Conservation (phyloP, 92 coral and sea anemone genomes). For the Actinernus sp. region DNA sequence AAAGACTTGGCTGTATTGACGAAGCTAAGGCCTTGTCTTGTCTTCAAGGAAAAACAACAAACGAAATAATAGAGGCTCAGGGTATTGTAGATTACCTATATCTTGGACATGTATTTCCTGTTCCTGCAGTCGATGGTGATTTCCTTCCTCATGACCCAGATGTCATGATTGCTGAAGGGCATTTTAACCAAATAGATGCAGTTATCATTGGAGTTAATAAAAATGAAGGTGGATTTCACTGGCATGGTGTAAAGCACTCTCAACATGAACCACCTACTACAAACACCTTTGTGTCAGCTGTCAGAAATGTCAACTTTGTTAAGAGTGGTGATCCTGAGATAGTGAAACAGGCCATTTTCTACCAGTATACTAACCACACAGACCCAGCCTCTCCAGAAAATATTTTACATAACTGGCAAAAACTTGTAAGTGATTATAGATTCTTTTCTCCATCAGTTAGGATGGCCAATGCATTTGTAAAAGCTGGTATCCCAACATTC, state of each 20-base stretch:
- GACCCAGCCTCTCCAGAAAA: constrained; percentile 25
- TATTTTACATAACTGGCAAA: constrained; percentile 20
- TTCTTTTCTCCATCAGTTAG: constrained; percentile 25
- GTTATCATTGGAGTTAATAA: background rate
- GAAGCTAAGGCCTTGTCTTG: background rate
- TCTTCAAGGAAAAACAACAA: background rate
- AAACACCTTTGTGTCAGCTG: background rate
- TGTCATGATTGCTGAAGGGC: constrained; percentile 6
- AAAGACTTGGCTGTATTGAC: background rate
- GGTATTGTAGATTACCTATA: background rate
- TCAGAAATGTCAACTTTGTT: background rate
- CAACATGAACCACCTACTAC: background rate
- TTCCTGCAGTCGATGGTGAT: background rate
- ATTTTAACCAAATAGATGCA: background rate
- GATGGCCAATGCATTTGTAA: constrained; percentile 22
- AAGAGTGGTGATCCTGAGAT: background rate
- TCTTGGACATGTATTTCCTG: background rate
- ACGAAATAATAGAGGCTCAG: background rate
- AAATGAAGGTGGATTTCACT: constrained; percentile 4
- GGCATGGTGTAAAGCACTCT: background rate
- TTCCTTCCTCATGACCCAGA: constrained; percentile 2
- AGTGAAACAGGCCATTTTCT: constrained; percentile 52
- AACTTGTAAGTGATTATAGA: constrained; percentile 16
- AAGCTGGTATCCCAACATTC: constrained; percentile 33
- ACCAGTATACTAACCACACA: constrained; percentile 58